These are phyloP conservation scores for Pedionomus torquatus DNA, from an alignment of 2,113 vertebrate genomes.

Conservation along the genomic window DNA sequence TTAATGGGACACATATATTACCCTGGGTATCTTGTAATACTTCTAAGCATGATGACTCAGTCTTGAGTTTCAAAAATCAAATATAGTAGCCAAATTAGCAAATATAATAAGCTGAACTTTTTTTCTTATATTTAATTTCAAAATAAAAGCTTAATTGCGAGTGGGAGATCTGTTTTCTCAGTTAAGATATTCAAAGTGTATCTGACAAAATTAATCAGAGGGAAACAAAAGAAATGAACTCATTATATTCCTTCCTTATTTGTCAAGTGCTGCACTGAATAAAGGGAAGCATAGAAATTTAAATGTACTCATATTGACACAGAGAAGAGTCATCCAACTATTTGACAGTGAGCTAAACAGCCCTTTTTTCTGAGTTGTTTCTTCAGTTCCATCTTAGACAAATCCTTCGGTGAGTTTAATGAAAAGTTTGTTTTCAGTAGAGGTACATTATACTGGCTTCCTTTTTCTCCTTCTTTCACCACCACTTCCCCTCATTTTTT, in stretches of 20 bases:
- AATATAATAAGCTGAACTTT: background rate
- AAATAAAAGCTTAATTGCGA: background rate
- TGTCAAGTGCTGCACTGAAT: background rate
- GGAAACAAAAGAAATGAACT: background rate
- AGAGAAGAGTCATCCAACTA: background rate
- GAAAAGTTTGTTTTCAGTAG: background rate
- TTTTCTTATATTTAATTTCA: background rate
- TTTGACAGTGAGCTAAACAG: background rate
- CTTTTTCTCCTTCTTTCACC: background rate
- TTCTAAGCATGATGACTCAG: background rate
- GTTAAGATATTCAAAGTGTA: background rate
- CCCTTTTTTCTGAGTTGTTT: background rate
- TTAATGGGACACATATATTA: background rate
- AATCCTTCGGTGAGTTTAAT: background rate
- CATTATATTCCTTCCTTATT: background rate
- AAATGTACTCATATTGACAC: background rate
- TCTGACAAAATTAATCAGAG: background rate
- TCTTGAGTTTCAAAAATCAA: background rate
- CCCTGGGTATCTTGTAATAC: background rate
- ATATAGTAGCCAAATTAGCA: background rate
- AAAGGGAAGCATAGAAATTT: background rate
- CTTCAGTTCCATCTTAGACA: background rate
- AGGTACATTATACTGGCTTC: background rate
- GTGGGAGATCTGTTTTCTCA: background rate
- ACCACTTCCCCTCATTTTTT: background rate